Base-by-base conservation (phyloP, 2,888 invertebrate species). In the Elegia similella region DNA sequence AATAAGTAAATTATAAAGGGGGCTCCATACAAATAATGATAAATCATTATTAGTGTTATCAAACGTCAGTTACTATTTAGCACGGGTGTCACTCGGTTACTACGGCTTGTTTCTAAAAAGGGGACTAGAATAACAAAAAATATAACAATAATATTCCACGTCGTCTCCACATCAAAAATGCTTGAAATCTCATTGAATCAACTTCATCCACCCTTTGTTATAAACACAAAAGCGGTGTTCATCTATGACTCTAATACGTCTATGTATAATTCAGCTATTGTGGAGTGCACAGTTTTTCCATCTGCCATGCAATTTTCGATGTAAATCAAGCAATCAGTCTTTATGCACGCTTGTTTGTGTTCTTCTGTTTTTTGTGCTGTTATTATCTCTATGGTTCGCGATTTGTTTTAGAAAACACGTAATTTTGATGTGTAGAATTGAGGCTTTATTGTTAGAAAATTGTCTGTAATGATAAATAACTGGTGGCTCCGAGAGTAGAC, bases 251-350 rank as follows among this genome's bases (percentile, higher is more conserved):
- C 6, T 30, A 42, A 38, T 38, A 30, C 23, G 43, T 54, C 43
- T 16, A 30, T 48, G 43, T 43, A 43, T 42, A 54, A 54, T 32
- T n/a, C 30, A 42, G 10, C 53, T 16, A 43, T 43, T 54, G 53
- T 54, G 17, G 42, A 29, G 15, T 29, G 15, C 15, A 29, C 32
- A 23, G 13, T 42, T 54, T 54, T 54, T 42, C 17, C 43, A 30
- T 42, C 16, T 29, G 43, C 15, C 32, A 32, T 54, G 53, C 53
- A 54, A 54, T 54, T 54, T 54, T 54, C 43, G 43, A 43, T 43
- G 53, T 16, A 54, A 54, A 54, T 29, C 53, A 16, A 43, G 48
- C 48, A 32, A 48, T 30, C 53, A 42, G 29, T 13, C 29, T 43
- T 42, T 54, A 23, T 54, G 42, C 43, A 44, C 42, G 43, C 43